phyloP scores from a whole-genome alignment of 2,888 invertebrate genomes.

The Cryptocephalus moraei region DNA sequence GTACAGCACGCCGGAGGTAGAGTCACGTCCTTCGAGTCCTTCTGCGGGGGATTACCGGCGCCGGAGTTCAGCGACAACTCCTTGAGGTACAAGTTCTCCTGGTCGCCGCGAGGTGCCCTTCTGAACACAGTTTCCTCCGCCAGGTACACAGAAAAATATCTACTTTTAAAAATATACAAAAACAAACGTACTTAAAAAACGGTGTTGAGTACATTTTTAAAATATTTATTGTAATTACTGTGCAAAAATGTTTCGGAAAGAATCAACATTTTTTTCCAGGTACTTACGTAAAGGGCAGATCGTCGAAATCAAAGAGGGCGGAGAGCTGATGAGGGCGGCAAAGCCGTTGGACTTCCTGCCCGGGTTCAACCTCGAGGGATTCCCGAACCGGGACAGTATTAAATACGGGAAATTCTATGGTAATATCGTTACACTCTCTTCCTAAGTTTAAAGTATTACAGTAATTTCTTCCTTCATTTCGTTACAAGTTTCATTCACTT shows the following conservation, averaged over 20 bases:
- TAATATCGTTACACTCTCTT: background rate
- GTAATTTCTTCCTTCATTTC: no score
- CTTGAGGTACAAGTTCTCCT: slow-evolving; percentile 85
- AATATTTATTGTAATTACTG: no score
- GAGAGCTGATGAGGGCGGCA: slow-evolving; percentile 76
- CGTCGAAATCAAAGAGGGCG: slow-evolving; percentile 82
- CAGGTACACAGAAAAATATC: slow-evolving; percentile 44
- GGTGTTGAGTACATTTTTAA: no score
- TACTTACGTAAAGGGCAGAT: slow-evolving; percentile 40
- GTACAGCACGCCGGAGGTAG: slow-evolving; percentile 82
- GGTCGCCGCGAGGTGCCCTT: slow-evolving; percentile 92
- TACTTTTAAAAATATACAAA: no score
- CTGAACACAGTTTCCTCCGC: slow-evolving; percentile 85
- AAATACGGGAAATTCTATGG: slow-evolving; percentile 73
- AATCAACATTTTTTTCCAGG: slow-evolving; percentile 12
- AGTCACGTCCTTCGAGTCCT: slow-evolving; percentile 90
- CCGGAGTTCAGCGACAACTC: slow-evolving; percentile 93
- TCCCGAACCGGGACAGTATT: slow-evolving; percentile 93
- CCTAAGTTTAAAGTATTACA: no score
- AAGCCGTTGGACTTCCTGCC: slow-evolving; percentile 82
- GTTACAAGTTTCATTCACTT: no score
- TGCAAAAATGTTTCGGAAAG: no score
- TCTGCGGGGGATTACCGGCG: slow-evolving; percentile 94
- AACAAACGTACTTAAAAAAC: no score
- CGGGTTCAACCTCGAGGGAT: slow-evolving; percentile 93